Evolutionary conservation across 2,888 invertebrate genomes (phyloP), one percentile per base, ranked within the genome.

Genomic region (Drosophila setosimentum): DNA sequence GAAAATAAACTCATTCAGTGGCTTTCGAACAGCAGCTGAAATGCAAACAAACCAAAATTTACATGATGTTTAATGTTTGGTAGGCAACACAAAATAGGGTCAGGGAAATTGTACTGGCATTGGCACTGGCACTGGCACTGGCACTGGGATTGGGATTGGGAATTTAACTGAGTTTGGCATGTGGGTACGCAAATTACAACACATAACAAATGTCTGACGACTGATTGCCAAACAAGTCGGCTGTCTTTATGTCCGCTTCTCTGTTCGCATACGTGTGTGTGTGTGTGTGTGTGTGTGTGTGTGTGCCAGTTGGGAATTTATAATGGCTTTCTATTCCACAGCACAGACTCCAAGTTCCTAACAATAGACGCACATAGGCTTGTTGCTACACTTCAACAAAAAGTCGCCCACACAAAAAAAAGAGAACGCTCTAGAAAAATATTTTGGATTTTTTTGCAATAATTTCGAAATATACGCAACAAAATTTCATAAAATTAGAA

Each of bases 161-260:
- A 27, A 33, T 55, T 58, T 7, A 37, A 40, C 54, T 55, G 61
- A 35, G 48, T 18, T 35, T 69, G 76, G 61, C 63, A 76, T 80
- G 67, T 73, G 76, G 70, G 57, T 73, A 85, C 83, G 75, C 88
- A 86, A 86, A 88, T 86, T 86, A 88, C 85, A 80, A 80, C 86
- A 87, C 83, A 89, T 82, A 80, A 85, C 83, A 86, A 86, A 86
- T 89, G 90, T 80, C 88, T 80, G 76, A 69, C 80, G 77, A 89
- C 87, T 79, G 80, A 87, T 84, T 84, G 87, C 85, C 76, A 85
- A 82, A 72, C 75, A 71, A 53, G 48, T 63, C 55, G 73, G 49
- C 29, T n/a, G 40, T 55, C 33, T 49, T 29, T 21, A 24, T 57
- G 58, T 61, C 50, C 24, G 54, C 30, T 40, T n/a, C 60, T 33